Percentiles rank a stretch among this genome's conserved stretches.
Evolutionary conservation across 2,797 vertebrate genomes (phyloP).

Genomic region (Ceryle rudis): DNA sequence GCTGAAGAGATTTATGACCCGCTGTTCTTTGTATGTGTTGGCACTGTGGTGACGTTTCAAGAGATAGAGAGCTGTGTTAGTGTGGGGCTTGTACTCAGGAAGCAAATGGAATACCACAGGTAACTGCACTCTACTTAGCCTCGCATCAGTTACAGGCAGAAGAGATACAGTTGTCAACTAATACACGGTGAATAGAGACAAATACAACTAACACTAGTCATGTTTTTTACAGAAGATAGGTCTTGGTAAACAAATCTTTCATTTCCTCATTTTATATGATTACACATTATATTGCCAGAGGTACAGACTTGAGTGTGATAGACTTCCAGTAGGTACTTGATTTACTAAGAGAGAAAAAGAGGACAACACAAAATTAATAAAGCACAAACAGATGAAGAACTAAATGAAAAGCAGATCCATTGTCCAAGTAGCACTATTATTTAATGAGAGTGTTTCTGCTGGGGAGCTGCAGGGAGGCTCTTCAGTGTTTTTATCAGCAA

Average conservation of each 20-base stretch:
- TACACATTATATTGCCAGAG: not conserved
- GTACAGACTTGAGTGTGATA: not conserved
- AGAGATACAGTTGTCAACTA: not conserved
- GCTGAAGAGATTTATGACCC: not conserved
- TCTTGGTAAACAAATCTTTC: not conserved
- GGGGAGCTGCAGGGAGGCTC: not conserved
- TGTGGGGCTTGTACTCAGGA: fast-evolving
- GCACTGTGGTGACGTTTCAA: not conserved
- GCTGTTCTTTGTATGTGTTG: not conserved
- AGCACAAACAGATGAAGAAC: conserved; percentile 5
- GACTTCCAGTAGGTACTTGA: not conserved
- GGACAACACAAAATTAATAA: conserved; percentile 4
- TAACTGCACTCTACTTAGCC: not conserved
- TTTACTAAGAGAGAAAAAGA: not conserved
- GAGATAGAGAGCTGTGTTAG: not conserved
- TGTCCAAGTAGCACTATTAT: not conserved
- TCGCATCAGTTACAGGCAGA: not conserved
- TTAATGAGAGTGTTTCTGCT: conserved; percentile 14
- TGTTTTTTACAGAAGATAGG: not conserved
- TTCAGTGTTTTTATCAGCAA: not conserved
- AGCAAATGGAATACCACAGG: not conserved
- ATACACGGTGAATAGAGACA: not conserved
- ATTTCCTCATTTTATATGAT: not conserved
- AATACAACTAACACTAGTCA: not conserved
- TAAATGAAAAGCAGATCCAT: conserved; percentile 9